Evolutionary conservation across 1,140 invertebrate genomes (phyloP), one percentile per base, ranked within the genome.

Genomic region (Planococcus citri): DNA sequence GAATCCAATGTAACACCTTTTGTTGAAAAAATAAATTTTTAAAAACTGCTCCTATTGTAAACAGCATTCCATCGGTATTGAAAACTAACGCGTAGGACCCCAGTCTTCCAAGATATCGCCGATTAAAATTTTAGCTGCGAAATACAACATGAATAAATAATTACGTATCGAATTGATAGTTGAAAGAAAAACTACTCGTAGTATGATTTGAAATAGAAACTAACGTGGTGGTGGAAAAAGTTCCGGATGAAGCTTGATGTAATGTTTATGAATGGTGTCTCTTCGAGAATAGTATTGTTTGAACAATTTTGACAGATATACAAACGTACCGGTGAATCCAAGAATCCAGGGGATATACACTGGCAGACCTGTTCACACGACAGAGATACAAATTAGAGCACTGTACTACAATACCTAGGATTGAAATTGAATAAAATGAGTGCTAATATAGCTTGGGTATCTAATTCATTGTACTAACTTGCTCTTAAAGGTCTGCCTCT

Each of bases 231-330:
- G 74, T 71, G 82, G 80, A 73, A 89, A 89, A 76, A 87, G 84
- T 73, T 89, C 87, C 25, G 87, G 86, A 77, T 90, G 87, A 64
- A 82, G 78, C 74, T 81, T 80, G 72, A 89, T 80, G 73, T 90
- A 90, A 77, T 88, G 86, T 72, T 85, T 80, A 1, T 83, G 75
- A 21, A 85, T 79, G 1, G 86, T 85, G 78, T 88, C 86, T 17
- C 41, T 14, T 51, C 41, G 10, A 20, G 41, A 51, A 20, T 51
- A 51, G 17, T 51, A 51, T 9, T 17, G 10, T n/a, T 17, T 51
- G 3, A 51, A n/a, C 12, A 51, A 3, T 51, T 51, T 20, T 51
- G 17, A 17, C n/a, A 51, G 41, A 20, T 51, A 51, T 9, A 17
- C 6, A 9, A n/a, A 6, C 29, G 29, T 33, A 6, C 29, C 29